These are phyloP conservation scores for Actias luna DNA, from an alignment of 2,888 invertebrate genomes.

Conservation along the genomic window DNA sequence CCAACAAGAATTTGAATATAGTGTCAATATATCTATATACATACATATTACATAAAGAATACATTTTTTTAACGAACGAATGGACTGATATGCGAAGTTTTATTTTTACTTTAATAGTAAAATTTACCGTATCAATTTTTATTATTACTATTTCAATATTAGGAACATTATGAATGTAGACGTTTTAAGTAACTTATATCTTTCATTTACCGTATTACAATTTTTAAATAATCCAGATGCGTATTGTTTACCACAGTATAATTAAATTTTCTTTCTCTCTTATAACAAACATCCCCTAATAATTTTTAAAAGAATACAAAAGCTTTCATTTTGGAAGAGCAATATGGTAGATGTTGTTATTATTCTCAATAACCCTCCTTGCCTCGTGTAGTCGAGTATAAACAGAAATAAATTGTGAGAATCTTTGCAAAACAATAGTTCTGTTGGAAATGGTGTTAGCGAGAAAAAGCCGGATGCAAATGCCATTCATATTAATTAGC, in stretches of 20 bases:
- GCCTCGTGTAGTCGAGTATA: conserved; percentile 67
- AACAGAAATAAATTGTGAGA: conserved; percentile 78
- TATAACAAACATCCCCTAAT: conserved; percentile 19
- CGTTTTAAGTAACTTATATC: background rate
- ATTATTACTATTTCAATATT: too few relatives aligned
- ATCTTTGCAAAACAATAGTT: conserved; percentile 81
- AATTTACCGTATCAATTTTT: background rate
- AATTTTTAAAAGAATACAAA: conserved; percentile 46
- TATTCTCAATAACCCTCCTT: conserved; percentile 66
- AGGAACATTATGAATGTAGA: background rate
- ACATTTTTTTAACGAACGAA: too few relatives aligned
- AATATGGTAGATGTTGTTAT: conserved; percentile 65
- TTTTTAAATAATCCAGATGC: background rate
- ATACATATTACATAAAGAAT: too few relatives aligned
- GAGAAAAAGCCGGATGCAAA: conserved; percentile 82
- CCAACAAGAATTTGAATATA: too few relatives aligned
- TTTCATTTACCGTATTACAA: background rate
- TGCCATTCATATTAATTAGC: conserved; percentile 82
- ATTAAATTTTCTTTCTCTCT: background rate
- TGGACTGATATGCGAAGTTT: too few relatives aligned
- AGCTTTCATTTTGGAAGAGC: conserved; percentile 56
- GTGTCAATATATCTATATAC: too few relatives aligned
- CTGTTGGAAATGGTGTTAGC: conserved; percentile 71
- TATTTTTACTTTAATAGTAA: too few relatives aligned
- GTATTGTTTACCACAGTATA: conserved; percentile 5